A percentile compares a stretch with the other conserved stretches of the same genome.
These are phyloP conservation scores for Sebastes goodei DNA, from an alignment of 2,797 vertebrate genomes.

Conservation along the genomic window DNA sequence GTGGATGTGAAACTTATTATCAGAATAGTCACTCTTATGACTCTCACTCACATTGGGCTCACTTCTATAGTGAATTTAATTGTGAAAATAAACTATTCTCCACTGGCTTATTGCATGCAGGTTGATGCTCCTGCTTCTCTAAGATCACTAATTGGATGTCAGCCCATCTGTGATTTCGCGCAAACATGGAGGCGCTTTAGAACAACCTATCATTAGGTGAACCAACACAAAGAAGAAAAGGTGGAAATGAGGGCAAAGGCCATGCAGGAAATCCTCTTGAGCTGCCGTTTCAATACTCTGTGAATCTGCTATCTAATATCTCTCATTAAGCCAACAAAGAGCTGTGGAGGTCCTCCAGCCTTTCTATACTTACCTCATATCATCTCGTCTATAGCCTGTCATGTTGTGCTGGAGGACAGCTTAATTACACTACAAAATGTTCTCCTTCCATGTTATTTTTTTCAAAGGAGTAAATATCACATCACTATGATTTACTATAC, in stretches of 20 bases:
- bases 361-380: background rate
- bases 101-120: background rate
- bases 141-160: background rate
- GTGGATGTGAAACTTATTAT: too few relatives aligned
- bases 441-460: background rate
- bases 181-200: background rate
- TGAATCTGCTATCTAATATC: background rate
- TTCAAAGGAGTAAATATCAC: background rate
- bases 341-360: background rate
- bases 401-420: too few relatives aligned
- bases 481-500: too few relatives aligned
- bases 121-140: background rate
- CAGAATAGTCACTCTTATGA: too few relatives aligned
- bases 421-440: background rate
- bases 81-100: too few relatives aligned
- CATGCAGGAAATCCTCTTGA: background rate
- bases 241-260: background rate
- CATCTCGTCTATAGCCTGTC: background rate
- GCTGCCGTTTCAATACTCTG: background rate
- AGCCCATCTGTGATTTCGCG: background rate
- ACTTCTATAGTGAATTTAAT: too few relatives aligned
- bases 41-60: too few relatives aligned
- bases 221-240: background rate
- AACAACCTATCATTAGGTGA: background rate
- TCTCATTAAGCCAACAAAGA: background rate